Conservation (phyloP, 1,140 invertebrate species). For the Asobara japonica region DNA sequence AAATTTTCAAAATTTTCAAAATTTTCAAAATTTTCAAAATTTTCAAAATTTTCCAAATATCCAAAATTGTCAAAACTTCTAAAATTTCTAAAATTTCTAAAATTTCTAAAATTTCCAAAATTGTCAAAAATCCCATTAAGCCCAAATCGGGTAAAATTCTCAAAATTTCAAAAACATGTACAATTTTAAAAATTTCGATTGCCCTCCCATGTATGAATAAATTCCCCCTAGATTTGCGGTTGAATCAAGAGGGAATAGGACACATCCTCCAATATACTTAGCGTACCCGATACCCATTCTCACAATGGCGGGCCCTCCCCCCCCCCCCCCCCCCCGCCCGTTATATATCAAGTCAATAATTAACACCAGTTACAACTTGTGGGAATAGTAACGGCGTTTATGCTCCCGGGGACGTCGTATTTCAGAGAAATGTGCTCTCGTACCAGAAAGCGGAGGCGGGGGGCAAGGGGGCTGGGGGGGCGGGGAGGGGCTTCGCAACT, state of each 20-base stretch:
- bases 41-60: too few relatives aligned
- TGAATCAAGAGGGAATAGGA: background rate
- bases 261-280: background rate
- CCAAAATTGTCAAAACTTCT: too few relatives aligned
- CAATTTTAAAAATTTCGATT: too few relatives aligned
- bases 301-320: background rate
- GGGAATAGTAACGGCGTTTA: constrained; percentile 66
- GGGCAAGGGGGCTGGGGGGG: too few relatives aligned
- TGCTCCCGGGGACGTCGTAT: constrained; percentile 66
- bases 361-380: constrained; percentile 67
- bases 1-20: too few relatives aligned
- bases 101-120: too few relatives aligned
- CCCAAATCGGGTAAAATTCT: too few relatives aligned
- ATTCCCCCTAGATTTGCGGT: background rate
- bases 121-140: too few relatives aligned
- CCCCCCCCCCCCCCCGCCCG: constrained; percentile 31
- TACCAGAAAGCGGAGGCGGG: constrained; percentile 46
- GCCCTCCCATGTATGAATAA: background rate
- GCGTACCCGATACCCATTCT: background rate
- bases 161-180: too few relatives aligned
- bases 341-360: constrained; percentile 64
- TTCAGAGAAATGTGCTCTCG: constrained; percentile 65
- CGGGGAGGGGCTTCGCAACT: constrained; percentile 33
- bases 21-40: too few relatives aligned
- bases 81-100: too few relatives aligned